Evolutionary conservation across 1,140 invertebrate genomes (phyloP).

Genomic region (Phenacoccus solenopsis): DNA sequence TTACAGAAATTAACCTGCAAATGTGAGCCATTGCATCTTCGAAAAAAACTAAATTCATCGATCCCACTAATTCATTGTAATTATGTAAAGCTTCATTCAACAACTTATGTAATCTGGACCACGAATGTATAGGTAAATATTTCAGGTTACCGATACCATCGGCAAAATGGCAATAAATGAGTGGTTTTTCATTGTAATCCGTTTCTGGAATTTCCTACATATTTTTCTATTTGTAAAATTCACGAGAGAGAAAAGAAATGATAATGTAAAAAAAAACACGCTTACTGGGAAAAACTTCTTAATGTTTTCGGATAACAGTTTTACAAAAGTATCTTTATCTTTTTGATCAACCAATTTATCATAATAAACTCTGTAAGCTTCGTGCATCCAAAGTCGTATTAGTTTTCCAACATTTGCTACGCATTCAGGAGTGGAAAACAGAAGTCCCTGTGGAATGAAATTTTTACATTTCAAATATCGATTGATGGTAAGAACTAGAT

Average conservation of each 20-base stretch:
- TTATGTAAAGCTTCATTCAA: slow-evolving; percentile 66
- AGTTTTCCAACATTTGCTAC: slow-evolving; percentile 53
- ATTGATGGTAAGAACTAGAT: not conserved
- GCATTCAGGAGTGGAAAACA: slow-evolving; percentile 72
- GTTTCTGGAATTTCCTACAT: slow-evolving; percentile 49
- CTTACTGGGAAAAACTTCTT: slow-evolving; percentile 72
- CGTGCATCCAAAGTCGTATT: slow-evolving; percentile 76
- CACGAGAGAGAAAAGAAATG: not conserved
- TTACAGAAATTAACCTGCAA: slow-evolving; percentile 42
- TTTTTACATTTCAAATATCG: not conserved
- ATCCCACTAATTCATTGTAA: slow-evolving; percentile 60
- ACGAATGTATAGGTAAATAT: slow-evolving; percentile 66
- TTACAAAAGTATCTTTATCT: slow-evolving; percentile 57
- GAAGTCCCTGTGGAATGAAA: slow-evolving; percentile 51
- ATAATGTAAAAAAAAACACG: slow-evolving; percentile 6
- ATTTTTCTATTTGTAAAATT: not conserved
- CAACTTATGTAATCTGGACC: slow-evolving; percentile 56
- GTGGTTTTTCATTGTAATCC: slow-evolving; percentile 50
- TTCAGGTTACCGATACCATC: slow-evolving; percentile 82
- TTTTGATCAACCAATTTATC: slow-evolving; percentile 70
- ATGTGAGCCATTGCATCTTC: slow-evolving; percentile 89
- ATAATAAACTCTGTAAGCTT: slow-evolving; percentile 74
- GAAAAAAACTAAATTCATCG: slow-evolving; percentile 91
- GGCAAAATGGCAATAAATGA: slow-evolving; percentile 83
- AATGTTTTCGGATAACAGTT: slow-evolving; percentile 58